A percentile compares a stretch with the other conserved stretches of the same genome.
Evolutionary conservation across 2,888 invertebrate genomes (phyloP).

Genomic region (Anagyrus pseudococci): DNA sequence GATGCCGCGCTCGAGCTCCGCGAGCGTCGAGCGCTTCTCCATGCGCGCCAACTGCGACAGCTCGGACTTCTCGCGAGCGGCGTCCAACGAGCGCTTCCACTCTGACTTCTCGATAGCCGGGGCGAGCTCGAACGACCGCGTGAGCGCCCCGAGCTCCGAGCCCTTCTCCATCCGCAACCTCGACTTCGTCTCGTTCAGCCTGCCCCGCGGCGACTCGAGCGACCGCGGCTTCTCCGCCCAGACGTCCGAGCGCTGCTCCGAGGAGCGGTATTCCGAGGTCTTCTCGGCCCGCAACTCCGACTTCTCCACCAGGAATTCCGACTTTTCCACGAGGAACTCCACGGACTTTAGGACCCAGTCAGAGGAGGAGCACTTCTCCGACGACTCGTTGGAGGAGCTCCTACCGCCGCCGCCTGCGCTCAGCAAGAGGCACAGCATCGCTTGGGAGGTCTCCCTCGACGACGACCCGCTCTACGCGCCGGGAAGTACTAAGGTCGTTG

Average conservation of each 20-base stretch:
- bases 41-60: conserved; percentile 59
- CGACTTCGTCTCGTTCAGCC: conserved; percentile 53
- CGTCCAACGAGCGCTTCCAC: conserved; percentile 59
- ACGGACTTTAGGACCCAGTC: conserved; percentile 59
- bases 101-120: conserved; percentile 58
- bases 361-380: conserved; percentile 75
- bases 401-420: conserved; percentile 70
- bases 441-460: conserved; percentile 84
- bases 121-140: conserved; percentile 59
- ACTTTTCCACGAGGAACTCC: conserved; percentile 58
- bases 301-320: conserved; percentile 56
- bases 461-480: conserved; percentile 76
- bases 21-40: conserved; percentile 58
- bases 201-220: conserved; percentile 52
- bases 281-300: conserved; percentile 57
- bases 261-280: conserved; percentile 55
- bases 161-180: conserved; percentile 57
- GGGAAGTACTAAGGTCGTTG: conserved; percentile 72
- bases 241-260: conserved; percentile 54
- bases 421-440: conserved; percentile 79
- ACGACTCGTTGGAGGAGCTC: conserved; percentile 82
- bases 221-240: conserved; percentile 50
- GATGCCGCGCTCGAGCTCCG: conserved; percentile 57
- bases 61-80: conserved; percentile 58
- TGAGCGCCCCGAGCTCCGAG: conserved; percentile 57